A percentile compares a stretch with the other conserved stretches of the same genome.
Evolutionary conservation across 1,140 invertebrate species (phyloP).

Genomic region (Zaprionus africanus): DNA sequence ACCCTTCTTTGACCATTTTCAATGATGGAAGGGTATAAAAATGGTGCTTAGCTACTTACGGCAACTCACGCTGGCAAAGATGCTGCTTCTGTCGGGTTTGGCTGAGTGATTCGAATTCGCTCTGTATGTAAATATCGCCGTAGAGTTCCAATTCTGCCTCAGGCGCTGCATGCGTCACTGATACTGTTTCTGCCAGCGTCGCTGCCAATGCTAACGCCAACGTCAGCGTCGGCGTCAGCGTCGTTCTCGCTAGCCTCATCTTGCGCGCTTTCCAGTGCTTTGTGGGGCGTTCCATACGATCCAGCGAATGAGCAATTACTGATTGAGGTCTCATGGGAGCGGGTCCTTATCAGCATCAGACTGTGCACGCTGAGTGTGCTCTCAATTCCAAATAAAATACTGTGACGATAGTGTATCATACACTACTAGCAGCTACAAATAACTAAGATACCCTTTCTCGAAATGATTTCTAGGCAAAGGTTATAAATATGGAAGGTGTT

Average conservation of each 20-base stretch:
- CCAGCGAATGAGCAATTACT: neutral
- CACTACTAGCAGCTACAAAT: too few species aligned
- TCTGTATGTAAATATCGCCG: constrained; percentile 50
- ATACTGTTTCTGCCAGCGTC: neutral
- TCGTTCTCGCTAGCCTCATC: neutral
- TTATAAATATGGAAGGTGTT: too few species aligned
- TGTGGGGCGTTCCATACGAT: neutral
- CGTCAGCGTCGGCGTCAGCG: neutral
- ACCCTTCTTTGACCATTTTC: too few species aligned
- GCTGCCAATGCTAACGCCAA: constrained; percentile 9
- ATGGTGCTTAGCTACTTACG: constrained; percentile 47
- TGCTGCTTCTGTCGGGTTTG: constrained; percentile 52
- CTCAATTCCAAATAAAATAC: neutral
- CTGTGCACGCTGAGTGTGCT: neutral
- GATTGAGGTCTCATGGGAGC: neutral
- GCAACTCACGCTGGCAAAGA: constrained; percentile 66
- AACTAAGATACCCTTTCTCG: too few species aligned
- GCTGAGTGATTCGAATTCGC: constrained; percentile 62
- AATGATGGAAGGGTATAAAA: too few species aligned
- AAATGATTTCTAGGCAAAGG: too few species aligned
- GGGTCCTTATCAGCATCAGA: neutral
- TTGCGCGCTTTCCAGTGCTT: neutral
- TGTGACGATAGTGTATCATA: too few species aligned
- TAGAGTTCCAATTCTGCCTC: constrained; percentile 40
- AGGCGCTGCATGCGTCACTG: neutral